Evolutionary conservation across 1,140 invertebrate genomes (phyloP), one percentile per base, ranked within the genome.

Genomic region (Plodia interpunctella): DNA sequence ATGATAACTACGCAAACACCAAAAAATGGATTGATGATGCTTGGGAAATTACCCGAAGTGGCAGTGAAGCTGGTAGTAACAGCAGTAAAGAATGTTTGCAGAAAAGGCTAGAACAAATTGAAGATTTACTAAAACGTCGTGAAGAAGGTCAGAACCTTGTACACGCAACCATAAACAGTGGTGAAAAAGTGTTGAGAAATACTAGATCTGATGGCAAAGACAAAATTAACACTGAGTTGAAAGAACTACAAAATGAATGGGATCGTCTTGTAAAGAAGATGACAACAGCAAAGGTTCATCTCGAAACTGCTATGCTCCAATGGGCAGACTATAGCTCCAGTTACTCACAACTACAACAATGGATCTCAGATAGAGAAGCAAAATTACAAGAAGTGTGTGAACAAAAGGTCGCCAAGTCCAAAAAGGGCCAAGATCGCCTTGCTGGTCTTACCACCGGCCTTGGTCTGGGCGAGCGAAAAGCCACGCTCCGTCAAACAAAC

Each of bases 281-380:
- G 89, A 96, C 96, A 4, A 97, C 96, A 11, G 94, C 95, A 0
- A 98, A 98, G 90, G 97, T 98, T 17, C 94, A 97, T 70, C 82
- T 98, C 17, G 97, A 99, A 85, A 97, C 97, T 0, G 95, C 94
- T 76, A 90, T 99, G 8, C 85, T 98, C 0, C 96, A 98, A 92
- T 98, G 97, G 97, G 96, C 96, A n/a, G 97, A 98, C 81, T 98
- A 98, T 78, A 97, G 95, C 77, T 96, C 96, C 18, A 97, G 96
- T 15, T 97, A 97, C 70, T 94, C 95, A 11, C 96, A 98, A 74
- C 87, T 98, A 5, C 94, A 97, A 78, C 95, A 98, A 91, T 98
- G 97, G 97, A 96, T 99, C n/a, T 95, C 93, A 35, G 97, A 98
- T 72, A 93, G 97, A 66, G 97, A 98, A 89, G 95, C 96, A 0